phyloP scores from a whole-genome alignment of 2,888 invertebrate genomes.

The Heliconius aoede region DNA sequence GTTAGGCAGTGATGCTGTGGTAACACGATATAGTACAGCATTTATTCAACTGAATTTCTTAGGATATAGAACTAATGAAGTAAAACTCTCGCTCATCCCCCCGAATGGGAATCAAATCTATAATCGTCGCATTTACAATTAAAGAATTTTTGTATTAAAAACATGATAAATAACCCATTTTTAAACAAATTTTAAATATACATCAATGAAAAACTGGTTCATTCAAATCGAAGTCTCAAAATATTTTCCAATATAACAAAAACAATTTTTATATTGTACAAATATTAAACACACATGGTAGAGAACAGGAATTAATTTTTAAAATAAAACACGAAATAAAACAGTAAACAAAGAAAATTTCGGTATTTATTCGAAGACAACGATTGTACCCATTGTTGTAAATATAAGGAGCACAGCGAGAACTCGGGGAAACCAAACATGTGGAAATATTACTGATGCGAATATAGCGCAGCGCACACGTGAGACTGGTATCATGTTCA shows the following conservation, averaged over 20 bases:
- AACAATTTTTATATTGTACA: neutral
- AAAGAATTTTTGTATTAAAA: too few species aligned
- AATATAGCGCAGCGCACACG: slow-evolving; percentile 15
- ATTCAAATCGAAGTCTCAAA: neutral
- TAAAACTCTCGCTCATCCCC: too few species aligned
- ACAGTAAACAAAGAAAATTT: slow-evolving; percentile 17
- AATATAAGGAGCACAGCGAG: slow-evolving; percentile 31
- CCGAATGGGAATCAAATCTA: too few species aligned
- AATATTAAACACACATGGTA: neutral
- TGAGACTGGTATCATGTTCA: neutral
- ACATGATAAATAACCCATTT: too few species aligned
- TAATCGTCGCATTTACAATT: too few species aligned
- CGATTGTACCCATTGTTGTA: slow-evolving; percentile 31
- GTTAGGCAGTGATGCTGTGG: neutral
- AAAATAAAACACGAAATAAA: slow-evolving; percentile 6
- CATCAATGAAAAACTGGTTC: neutral
- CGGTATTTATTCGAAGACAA: slow-evolving; percentile 31
- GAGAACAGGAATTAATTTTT: neutral
- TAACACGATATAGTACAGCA: neutral
- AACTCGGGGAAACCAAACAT: slow-evolving; percentile 38
- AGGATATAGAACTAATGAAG: too few species aligned
- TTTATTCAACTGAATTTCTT: neutral
- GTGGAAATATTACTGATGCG: slow-evolving; percentile 37
- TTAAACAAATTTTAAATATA: too few species aligned
- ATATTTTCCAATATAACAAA: neutral